Conservation (phyloP, 2,888 invertebrate genomes). For the Tinea semifulvella region DNA sequence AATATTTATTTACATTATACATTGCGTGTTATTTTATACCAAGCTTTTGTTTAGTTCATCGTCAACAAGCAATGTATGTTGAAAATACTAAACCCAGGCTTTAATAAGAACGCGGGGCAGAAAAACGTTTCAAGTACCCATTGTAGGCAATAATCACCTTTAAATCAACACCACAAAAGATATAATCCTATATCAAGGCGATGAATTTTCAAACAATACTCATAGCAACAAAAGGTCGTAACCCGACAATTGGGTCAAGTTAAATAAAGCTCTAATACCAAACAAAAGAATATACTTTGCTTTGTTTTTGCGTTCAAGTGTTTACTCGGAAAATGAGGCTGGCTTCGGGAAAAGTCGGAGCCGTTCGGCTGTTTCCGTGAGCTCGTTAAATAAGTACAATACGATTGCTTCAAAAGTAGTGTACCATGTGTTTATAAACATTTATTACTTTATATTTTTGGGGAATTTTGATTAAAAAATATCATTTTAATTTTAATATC, state of each 20-base stretch:
- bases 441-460: too few relatives aligned
- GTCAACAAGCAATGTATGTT: too few relatives aligned
- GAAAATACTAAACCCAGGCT: too few relatives aligned
- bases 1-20: background rate
- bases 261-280: background rate
- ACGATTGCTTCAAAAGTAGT: slow-evolving; percentile 1
- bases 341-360: slow-evolving; percentile 28
- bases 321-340: background rate
- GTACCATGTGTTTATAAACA: too few relatives aligned
- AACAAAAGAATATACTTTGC: background rate
- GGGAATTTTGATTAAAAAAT: too few relatives aligned
- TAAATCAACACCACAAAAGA: background rate
- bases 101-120: too few relatives aligned
- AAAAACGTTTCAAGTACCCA: slow-evolving; percentile 1
- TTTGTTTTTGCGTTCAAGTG: background rate
- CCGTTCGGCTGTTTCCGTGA: slow-evolving; percentile 21
- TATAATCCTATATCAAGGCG: background rate
- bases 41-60: too few relatives aligned
- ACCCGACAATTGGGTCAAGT: background rate
- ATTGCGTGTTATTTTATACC: too few relatives aligned
- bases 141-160: background rate
- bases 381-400: slow-evolving; percentile 14
- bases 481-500: too few relatives aligned
- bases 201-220: background rate
- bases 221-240: slow-evolving; percentile 3